phyloP scores from a whole-genome alignment of 2,888 invertebrate genomes.

The Macrosiphum euphorbiae region DNA sequence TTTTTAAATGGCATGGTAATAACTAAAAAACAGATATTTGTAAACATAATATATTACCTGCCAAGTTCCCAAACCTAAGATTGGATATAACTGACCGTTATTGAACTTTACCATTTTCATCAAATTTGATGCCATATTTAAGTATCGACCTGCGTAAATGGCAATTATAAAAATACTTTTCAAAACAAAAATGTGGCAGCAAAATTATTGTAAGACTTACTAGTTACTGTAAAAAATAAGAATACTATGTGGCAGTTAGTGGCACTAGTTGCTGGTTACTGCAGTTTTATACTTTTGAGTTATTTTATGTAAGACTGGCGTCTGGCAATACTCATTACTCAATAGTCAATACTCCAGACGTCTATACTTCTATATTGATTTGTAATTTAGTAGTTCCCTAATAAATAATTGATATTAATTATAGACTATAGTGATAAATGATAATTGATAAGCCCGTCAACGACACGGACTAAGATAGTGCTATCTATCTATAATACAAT shows the following conservation, averaged over 20 bases:
- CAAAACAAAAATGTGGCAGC: not conserved
- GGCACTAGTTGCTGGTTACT: not conserved
- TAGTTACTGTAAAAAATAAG: not conserved
- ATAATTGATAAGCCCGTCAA: too few relatives aligned
- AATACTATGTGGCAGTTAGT: not conserved
- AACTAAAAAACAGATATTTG: not conserved
- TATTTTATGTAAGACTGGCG: not conserved
- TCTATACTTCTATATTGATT: too few relatives aligned
- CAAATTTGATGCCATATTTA: slow-evolving; percentile 43
- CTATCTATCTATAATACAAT: too few relatives aligned
- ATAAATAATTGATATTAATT: too few relatives aligned
- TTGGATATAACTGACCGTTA: slow-evolving; percentile 72
- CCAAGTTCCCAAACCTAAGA: slow-evolving; percentile 74
- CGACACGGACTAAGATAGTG: too few relatives aligned
- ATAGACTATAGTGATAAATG: too few relatives aligned
- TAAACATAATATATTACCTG: slow-evolving; percentile 69
- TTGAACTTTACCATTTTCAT: slow-evolving; percentile 70
- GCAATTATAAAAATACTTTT: not conserved
- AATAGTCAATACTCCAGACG: not conserved
- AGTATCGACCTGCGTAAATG: not conserved
- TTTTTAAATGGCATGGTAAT: not conserved
- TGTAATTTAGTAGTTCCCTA: too few relatives aligned
- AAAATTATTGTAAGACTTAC: not conserved
- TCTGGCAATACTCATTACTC: not conserved
- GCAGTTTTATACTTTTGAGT: not conserved